Conservation (phyloP, 2,113 vertebrate genomes). For the Anarhynchus alexandrinus region DNA sequence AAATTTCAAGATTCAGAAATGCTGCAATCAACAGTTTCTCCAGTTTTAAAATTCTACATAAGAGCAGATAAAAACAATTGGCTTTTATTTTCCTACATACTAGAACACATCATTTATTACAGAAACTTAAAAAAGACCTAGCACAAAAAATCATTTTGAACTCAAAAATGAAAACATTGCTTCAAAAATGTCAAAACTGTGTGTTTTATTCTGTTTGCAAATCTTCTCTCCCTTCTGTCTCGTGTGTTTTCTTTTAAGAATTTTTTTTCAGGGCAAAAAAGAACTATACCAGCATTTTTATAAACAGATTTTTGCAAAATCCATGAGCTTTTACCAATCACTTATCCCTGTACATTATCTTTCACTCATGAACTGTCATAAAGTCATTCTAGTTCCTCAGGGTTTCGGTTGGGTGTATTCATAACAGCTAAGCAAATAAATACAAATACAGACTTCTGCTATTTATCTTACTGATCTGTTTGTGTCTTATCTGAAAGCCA, state of each 20-base stretch:
- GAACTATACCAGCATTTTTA: neutral
- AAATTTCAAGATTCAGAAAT: neutral
- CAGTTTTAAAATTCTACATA: neutral
- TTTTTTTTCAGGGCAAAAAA: neutral
- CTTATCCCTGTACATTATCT: neutral
- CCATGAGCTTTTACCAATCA: neutral
- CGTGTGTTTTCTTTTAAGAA: neutral
- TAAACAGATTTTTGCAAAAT: neutral
- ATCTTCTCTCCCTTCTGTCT: neutral
- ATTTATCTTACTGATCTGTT: neutral
- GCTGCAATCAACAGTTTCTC: neutral
- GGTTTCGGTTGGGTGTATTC: neutral
- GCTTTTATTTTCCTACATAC: neutral
- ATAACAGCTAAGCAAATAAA: neutral
- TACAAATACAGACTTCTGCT: neutral
- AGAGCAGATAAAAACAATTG: neutral
- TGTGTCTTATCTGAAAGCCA: neutral
- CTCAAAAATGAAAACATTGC: neutral
- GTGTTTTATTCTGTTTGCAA: neutral
- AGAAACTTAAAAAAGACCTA: neutral
- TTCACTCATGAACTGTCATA: neutral
- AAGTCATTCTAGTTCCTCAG: neutral
- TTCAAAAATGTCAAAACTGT: neutral
- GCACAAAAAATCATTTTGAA: neutral
- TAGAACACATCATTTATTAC: neutral